Base-by-base conservation (phyloP, 2,797 vertebrate species). In the Acrocephalus scirpaceus region DNA sequence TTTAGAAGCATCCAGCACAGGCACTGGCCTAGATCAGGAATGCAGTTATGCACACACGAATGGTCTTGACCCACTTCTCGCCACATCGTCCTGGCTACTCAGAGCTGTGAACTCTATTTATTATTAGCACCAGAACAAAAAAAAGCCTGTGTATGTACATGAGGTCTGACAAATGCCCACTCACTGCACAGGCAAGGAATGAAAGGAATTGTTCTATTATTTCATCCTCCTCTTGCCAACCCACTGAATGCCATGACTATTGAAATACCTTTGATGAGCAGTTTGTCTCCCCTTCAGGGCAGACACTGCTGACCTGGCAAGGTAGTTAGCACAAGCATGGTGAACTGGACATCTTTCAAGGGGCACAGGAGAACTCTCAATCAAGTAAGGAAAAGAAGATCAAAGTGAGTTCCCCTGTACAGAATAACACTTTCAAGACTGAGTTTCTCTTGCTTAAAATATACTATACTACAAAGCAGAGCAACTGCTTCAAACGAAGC, bases 111-210 rank as follows among this genome's bases (percentile, higher is more conserved):
- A 92, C 67, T 92, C 80, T 26, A n/a, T 91, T 95, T 93, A 94
- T 92, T 93, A 92, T 94, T 94, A 93, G 88, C 80, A 89, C 13
- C 48, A 80, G 26, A 79, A 97, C 92, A 96, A 94, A 92, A 86
- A 95, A 92, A 92, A 81, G 76, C 65, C 42, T 71, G 86, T 79
- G 57, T 90, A 69, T 80, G 70, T 71, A 87, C 64, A 74, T 32
- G 56, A 86, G 40, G 62, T 66, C 89, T 83, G 20, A 81, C 51
- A 86, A 96, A 91, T 89, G 69, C 74, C 83, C 80, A 74, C 89
- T 94, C 86, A 78, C 50, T 92, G 76, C 34, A 86, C 79, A 95
- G 48, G 60, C 78, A 70, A 76, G 44, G 48, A 88, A 74, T n/a
- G 50, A 75, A 95, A 94, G 92, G 79, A 89, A 95, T 58, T 54